These are phyloP conservation scores for Teleopsis dalmanni DNA, from an alignment of 1,140 invertebrate species.

Conservation along the genomic window DNA sequence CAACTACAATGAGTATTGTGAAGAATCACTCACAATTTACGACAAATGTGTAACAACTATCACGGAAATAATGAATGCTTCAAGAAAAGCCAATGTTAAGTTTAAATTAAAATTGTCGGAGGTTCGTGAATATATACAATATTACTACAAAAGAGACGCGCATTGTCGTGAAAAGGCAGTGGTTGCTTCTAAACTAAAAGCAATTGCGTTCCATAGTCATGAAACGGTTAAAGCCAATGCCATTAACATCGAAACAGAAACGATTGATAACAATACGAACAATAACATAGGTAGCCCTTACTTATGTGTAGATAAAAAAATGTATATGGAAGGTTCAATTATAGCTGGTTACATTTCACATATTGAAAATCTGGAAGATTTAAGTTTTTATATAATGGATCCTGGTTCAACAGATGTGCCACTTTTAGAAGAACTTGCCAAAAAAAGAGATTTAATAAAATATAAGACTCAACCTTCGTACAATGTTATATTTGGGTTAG, in stretches of 20 bases:
- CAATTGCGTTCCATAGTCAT: no score
- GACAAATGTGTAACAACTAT: slow-evolving; percentile 4
- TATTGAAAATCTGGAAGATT: not conserved
- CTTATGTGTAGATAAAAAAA: no score
- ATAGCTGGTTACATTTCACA: not conserved
- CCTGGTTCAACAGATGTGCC: not conserved
- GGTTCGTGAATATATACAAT: no score
- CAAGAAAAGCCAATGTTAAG: slow-evolving; percentile 10
- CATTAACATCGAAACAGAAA: no score
- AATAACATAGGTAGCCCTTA: no score
- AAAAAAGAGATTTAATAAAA: slow-evolving; percentile 1
- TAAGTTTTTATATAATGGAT: slow-evolving; percentile 8
- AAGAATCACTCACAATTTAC: slow-evolving; percentile 1
- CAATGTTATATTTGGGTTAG: slow-evolving; percentile 10
- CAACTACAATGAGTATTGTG: no score
- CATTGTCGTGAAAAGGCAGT: no score
- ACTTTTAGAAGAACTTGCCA: not conserved
- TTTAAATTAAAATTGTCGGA: no score
- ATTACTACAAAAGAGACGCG: no score
- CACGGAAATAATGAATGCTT: not conserved
- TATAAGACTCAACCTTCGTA: not conserved
- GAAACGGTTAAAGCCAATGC: no score
- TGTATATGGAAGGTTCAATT: not conserved
- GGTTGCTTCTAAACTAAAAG: no score
- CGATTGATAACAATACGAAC: no score